phyloP scores from a whole-genome alignment of 1,140 invertebrate species.

The Stegodyphus mimosarum region DNA sequence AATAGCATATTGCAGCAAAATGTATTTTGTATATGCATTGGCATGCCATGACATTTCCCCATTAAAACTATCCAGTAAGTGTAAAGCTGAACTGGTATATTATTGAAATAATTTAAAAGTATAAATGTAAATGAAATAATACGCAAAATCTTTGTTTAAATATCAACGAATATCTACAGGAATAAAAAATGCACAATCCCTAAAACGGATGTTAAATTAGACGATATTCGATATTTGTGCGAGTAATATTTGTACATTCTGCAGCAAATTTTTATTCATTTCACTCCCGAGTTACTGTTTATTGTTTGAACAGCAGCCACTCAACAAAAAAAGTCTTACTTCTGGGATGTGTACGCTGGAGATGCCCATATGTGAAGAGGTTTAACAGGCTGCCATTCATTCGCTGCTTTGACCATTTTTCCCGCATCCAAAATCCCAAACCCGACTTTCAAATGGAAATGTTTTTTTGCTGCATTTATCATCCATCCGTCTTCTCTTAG shows the following conservation, averaged over 20 bases:
- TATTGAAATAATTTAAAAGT: no score
- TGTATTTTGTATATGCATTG: no score
- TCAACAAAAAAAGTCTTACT: neutral
- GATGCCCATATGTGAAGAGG: conserved; percentile 84
- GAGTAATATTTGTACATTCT: neutral
- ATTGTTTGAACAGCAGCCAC: neutral
- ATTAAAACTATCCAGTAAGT: no score
- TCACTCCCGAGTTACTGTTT: neutral
- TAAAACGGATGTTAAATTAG: no score
- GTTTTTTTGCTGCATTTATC: conserved; percentile 78
- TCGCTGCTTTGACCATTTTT: conserved; percentile 88
- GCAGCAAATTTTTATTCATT: neutral
- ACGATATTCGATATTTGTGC: no score
- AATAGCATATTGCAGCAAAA: no score
- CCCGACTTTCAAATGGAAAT: conserved; percentile 84
- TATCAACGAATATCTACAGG: no score
- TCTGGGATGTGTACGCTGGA: neutral
- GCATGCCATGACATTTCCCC: no score
- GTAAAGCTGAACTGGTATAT: no score
- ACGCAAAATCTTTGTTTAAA: no score
- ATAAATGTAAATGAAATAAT: no score
- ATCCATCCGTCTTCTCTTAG: conserved; percentile 76
- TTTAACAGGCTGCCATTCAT: conserved; percentile 93
- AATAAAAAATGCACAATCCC: no score
- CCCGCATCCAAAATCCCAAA: conserved; percentile 98